These are phyloP conservation scores for Allygus modestus DNA, from an alignment of 2,888 invertebrate species.

Conservation along the genomic window DNA sequence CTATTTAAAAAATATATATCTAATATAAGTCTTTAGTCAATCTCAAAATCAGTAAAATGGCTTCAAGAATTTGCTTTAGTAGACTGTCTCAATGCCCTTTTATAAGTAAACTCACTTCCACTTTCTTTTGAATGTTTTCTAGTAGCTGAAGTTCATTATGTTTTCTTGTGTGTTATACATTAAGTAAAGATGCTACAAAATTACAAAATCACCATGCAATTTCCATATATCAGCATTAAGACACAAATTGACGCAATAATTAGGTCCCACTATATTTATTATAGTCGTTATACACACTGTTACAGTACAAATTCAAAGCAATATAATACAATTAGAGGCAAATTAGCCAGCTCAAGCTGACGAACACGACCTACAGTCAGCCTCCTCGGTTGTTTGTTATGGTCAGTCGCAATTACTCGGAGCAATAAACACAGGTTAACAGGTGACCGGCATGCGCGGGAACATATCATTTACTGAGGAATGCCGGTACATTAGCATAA, in stretches of 20 bases:
- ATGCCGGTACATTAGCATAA: slow-evolving; percentile 41
- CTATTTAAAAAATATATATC: no score
- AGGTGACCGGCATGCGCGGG: slow-evolving; percentile 10
- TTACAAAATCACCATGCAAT: neutral
- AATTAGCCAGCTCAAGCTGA: neutral
- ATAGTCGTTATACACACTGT: neutral
- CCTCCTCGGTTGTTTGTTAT: slow-evolving; percentile 15
- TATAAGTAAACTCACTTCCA: no score
- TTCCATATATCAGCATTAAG: neutral
- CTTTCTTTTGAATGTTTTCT: no score
- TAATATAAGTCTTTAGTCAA: no score
- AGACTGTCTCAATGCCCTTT: no score
- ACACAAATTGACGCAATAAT: neutral
- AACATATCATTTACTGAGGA: slow-evolving; percentile 38
- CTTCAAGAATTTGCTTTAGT: no score
- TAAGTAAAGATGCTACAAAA: neutral
- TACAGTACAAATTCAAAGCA: neutral
- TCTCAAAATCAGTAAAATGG: no score
- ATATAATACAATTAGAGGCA: slow-evolving; percentile 4
- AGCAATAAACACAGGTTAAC: slow-evolving; percentile 37
- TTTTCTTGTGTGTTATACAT: no score
- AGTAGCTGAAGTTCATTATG: no score
- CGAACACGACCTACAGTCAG: neutral
- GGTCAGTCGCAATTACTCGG: neutral
- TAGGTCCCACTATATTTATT: neutral